These are phyloP conservation scores for Erythrocercus mccallii DNA, from an alignment of 2,113 vertebrate genomes.

Conservation along the genomic window DNA sequence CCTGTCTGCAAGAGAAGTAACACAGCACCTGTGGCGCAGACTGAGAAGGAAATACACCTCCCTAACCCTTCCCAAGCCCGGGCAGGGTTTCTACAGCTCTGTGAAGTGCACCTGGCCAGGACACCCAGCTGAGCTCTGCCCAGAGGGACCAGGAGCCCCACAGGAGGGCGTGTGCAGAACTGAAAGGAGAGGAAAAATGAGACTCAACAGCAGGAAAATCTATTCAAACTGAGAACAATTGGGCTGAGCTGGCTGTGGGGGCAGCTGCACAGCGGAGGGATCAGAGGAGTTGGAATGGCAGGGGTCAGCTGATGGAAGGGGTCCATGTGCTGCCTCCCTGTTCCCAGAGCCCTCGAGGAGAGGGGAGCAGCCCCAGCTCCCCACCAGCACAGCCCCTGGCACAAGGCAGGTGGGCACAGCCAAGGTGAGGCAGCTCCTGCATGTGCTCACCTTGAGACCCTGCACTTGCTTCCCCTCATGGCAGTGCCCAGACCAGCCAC, in stretches of 20 bases:
- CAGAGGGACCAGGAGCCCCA: fast-evolving
- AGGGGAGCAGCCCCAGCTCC: not conserved
- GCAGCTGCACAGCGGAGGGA: not conserved
- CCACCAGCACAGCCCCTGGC: not conserved
- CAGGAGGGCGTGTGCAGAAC: not conserved
- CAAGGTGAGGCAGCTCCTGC: not conserved
- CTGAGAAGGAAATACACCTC: fast-evolving
- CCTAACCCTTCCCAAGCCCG: not conserved
- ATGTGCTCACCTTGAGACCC: not conserved
- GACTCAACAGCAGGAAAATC: not conserved
- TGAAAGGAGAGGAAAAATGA: not conserved
- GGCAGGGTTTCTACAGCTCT: not conserved
- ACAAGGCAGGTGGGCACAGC: not conserved
- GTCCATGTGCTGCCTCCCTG: not conserved
- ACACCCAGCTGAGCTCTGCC: not conserved
- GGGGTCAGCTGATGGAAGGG: not conserved
- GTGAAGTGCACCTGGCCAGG: not conserved
- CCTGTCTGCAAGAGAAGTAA: not conserved
- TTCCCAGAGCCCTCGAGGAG: not conserved
- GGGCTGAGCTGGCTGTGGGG: not conserved
- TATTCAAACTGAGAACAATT: not conserved
- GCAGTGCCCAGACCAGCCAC: not conserved
- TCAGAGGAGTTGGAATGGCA: not conserved
- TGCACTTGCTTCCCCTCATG: not conserved
- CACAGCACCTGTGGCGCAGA: not conserved